Conservation (phyloP, 2,797 vertebrate species). For the Steatocranus sp. region DNA sequence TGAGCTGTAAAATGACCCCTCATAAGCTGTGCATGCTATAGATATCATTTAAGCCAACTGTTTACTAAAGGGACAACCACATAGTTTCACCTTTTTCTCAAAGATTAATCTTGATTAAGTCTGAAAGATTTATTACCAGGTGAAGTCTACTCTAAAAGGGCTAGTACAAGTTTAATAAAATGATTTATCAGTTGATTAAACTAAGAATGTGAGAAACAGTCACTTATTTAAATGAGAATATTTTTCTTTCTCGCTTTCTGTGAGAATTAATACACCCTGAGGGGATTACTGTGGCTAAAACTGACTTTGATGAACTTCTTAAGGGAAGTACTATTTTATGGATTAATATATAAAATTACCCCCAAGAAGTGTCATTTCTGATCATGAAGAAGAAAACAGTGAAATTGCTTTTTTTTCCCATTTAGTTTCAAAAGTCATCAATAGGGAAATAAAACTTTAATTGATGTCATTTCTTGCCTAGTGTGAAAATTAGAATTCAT, state of each 20-base stretch:
- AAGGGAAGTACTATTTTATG: background rate
- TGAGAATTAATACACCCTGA: background rate
- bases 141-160: background rate
- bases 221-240: background rate
- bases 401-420: background rate
- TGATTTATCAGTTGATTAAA: background rate
- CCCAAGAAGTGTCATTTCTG: background rate
- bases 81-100: background rate
- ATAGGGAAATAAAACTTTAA: constrained; percentile 1
- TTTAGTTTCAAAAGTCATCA: constrained; percentile 3
- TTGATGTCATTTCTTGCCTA: constrained; percentile 6
- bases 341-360: background rate
- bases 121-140: background rate
- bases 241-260: background rate
- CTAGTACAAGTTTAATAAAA: background rate
- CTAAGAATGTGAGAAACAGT: background rate
- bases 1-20: background rate
- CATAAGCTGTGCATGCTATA: background rate
- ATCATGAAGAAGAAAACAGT: background rate
- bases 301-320: background rate
- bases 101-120: background rate
- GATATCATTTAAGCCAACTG: background rate
- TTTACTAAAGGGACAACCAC: background rate
- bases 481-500: background rate
- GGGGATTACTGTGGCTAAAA: background rate